A percentile compares a stretch with the other conserved stretches of the same genome.
Conservation (phyloP, 2,888 invertebrate species). For the Nomada hirtipes region DNA sequence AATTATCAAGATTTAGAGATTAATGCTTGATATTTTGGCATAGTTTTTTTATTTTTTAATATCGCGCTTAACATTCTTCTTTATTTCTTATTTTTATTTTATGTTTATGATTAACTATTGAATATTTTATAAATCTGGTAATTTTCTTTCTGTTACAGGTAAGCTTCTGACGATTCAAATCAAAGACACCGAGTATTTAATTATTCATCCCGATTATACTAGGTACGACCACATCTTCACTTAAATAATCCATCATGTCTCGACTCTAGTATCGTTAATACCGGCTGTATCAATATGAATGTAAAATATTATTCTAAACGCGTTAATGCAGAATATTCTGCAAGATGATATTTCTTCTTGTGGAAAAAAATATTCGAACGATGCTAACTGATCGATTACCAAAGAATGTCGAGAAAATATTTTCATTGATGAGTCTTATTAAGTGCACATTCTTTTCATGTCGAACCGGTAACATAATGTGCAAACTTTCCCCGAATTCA, state of each 20-base stretch:
- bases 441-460: slow-evolving; percentile 10
- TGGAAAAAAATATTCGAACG: slow-evolving; percentile 15
- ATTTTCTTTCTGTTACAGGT: slow-evolving; percentile 53
- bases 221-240: slow-evolving; percentile 41
- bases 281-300: not conserved
- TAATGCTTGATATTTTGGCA: not conserved
- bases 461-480: not conserved
- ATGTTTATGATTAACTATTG: not conserved
- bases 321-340: not conserved
- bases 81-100: not conserved
- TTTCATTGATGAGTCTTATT: slow-evolving; percentile 23
- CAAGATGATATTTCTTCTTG: not conserved
- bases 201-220: slow-evolving; percentile 9
- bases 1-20: not conserved
- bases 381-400: slow-evolving; percentile 15
- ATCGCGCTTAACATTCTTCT: not conserved
- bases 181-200: slow-evolving; percentile 8
- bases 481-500: not conserved
- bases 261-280: not conserved
- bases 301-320: not conserved
- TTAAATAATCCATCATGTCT: not conserved
- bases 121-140: slow-evolving; percentile 9
- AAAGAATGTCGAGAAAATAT: slow-evolving; percentile 38
- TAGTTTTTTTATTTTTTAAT: not conserved
- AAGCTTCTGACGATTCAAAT: slow-evolving; percentile 29